These are phyloP conservation scores for Lanius collurio DNA, from an alignment of 2,113 vertebrate genomes.

Conservation along the genomic window DNA sequence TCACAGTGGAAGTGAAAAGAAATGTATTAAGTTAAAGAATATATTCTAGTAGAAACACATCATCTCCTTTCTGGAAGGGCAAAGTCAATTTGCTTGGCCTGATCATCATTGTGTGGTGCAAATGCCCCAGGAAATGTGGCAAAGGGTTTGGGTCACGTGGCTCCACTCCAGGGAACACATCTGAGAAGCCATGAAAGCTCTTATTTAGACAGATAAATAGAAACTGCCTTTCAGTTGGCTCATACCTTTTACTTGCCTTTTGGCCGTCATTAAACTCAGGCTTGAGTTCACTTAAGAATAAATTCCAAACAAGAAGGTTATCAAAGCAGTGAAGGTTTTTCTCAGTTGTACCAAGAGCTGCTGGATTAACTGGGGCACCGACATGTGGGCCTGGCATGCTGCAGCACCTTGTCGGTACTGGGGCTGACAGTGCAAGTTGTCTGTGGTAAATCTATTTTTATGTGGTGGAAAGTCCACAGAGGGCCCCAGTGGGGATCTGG, in stretches of 20 bases:
- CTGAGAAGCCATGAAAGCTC: background rate
- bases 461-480: background rate
- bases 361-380: background rate
- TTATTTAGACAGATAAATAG: background rate
- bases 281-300: background rate
- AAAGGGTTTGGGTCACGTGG: background rate
- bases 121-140: background rate
- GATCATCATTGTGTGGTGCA: accelerated
- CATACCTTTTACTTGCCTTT: background rate
- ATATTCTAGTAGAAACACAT: background rate
- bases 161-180: background rate
- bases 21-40: background rate
- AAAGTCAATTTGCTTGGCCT: background rate
- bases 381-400: accelerated
- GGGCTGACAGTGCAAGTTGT: background rate
- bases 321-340: background rate
- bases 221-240: background rate
- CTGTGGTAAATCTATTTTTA: conserved; percentile 14
- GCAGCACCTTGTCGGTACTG: background rate
- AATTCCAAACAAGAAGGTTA: background rate
- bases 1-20: background rate
- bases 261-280: background rate
- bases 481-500: background rate
- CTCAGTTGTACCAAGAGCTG: background rate
- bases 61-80: background rate